phyloP scores from a whole-genome alignment of 2,888 invertebrate genomes.

The Willowsia nigromaculata region DNA sequence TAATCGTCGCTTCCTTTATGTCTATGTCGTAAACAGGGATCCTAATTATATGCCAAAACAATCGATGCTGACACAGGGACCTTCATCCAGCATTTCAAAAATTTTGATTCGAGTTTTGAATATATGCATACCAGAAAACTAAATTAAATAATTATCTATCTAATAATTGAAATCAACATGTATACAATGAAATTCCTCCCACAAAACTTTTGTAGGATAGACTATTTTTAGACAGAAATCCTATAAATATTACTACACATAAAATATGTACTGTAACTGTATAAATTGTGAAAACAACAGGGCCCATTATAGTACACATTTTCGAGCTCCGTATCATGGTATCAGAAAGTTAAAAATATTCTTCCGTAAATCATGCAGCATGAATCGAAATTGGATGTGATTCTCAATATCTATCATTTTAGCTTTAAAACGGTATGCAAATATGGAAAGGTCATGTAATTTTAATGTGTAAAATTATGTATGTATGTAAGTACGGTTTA shows the following conservation, averaged over 20 bases:
- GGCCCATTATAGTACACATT: conserved; percentile 42
- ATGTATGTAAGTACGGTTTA: neutral
- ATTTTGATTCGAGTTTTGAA: neutral
- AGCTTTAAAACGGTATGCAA: neutral
- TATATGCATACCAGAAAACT: neutral
- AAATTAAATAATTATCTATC: neutral
- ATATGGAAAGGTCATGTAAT: neutral
- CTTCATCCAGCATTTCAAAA: neutral
- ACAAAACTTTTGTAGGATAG: neutral
- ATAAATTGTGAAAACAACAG: conserved; percentile 46
- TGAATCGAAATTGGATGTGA: conserved; percentile 6
- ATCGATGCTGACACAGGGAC: neutral
- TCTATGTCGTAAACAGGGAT: neutral
- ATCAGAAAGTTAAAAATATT: conserved; percentile 10
- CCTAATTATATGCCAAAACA: neutral
- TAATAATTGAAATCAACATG: neutral
- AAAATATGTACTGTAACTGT: neutral
- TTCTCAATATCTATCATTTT: neutral
- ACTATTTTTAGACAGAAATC: neutral
- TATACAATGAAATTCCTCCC: neutral
- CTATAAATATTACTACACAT: neutral
- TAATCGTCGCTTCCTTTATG: neutral
- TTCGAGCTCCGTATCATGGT: conserved; percentile 46
- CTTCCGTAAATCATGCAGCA: neutral
- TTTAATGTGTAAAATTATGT: neutral